Conservation (phyloP, 2,797 vertebrate genomes). For the Petrocephalus sullivani region DNA sequence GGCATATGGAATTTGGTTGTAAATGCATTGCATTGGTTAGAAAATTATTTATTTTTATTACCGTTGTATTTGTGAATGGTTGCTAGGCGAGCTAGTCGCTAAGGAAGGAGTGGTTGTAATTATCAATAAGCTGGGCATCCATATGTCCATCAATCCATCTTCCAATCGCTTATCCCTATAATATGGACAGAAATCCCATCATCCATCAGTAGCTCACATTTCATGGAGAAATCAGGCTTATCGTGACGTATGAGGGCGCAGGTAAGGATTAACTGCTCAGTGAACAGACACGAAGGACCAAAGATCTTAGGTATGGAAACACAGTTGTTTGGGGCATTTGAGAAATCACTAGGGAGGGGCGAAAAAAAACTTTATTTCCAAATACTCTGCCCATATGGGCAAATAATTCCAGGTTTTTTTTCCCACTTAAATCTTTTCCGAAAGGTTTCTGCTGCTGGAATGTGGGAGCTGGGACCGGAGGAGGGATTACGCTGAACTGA, state of each 20-base stretch:
- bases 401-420: neutral
- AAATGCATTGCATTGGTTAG: neutral
- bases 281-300: neutral
- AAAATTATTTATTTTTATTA: neutral
- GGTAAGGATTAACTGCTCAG: neutral
- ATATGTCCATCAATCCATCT: neutral
- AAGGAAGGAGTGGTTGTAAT: neutral
- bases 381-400: neutral
- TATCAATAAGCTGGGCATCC: neutral
- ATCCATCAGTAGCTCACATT: neutral
- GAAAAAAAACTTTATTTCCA: neutral
- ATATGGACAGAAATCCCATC: neutral
- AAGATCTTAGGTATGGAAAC: too few species aligned
- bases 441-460: neutral
- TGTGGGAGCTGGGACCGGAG: neutral
- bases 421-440: neutral
- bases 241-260: neutral
- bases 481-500: conserved; percentile 11
- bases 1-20: neutral
- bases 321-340: neutral
- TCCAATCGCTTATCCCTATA: neutral
- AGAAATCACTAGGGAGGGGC: neutral
- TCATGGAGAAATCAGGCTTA: neutral
- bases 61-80: neutral
- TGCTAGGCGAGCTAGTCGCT: neutral